Evolutionary conservation across 2,888 invertebrate species (phyloP).

Genomic region (Agrenia bidenticulata): DNA sequence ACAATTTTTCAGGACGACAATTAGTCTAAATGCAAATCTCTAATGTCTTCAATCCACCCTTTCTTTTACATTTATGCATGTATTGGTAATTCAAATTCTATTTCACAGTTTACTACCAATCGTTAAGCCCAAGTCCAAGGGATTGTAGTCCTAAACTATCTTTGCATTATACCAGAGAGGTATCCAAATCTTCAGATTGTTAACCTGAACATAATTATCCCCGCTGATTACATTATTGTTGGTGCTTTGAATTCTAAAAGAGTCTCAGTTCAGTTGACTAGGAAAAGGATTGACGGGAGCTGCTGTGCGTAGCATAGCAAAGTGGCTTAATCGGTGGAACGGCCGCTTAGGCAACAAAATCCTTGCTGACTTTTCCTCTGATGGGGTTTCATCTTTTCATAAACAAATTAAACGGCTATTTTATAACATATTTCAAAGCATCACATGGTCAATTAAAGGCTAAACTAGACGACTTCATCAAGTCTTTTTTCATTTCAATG

Average conservation of each 20-base stretch:
- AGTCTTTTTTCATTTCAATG: slow-evolving; percentile 10
- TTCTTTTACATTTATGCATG: too few relatives aligned
- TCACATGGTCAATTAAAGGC: neutral
- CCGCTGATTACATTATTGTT: slow-evolving; percentile 11
- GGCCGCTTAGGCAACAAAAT: neutral
- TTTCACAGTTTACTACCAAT: too few relatives aligned
- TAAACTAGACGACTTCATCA: neutral
- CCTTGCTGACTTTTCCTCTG: slow-evolving; percentile 3
- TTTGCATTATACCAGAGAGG: too few relatives aligned
- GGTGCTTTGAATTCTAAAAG: neutral
- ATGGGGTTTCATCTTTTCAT: neutral
- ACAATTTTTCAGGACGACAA: slow-evolving; percentile 30
- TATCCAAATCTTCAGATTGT: slow-evolving; percentile 5
- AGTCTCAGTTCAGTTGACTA: neutral
- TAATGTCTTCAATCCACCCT: neutral
- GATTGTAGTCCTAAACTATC: too few relatives aligned
- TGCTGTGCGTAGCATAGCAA: neutral
- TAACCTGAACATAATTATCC: slow-evolving; percentile 12
- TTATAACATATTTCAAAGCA: neutral
- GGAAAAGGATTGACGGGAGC: neutral
- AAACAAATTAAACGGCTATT: slow-evolving; percentile 9
- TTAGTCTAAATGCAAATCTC: slow-evolving; percentile 15
- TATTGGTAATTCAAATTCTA: too few relatives aligned
- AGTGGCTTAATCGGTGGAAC: slow-evolving; percentile 5
- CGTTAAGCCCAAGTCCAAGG: too few relatives aligned